Evolutionary conservation across 92 coral and sea anemone species (phyloP).

Genomic region (Actinernus sp.): DNA sequence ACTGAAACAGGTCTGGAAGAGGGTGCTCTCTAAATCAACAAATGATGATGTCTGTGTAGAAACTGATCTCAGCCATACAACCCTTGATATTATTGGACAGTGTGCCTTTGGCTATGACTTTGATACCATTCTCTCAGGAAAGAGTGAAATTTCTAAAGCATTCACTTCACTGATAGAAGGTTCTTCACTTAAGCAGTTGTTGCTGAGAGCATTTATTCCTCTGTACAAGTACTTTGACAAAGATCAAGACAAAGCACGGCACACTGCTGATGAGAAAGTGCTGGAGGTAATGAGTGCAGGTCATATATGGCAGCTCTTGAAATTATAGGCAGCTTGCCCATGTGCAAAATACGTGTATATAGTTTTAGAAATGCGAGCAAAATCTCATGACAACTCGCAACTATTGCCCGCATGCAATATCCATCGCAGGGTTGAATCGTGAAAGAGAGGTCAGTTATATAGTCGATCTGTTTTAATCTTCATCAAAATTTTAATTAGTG

Average conservation of each 20-base stretch:
- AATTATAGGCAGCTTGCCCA: too few species aligned
- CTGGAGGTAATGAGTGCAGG: conserved; percentile 52
- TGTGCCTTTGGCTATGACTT: conserved; percentile 77
- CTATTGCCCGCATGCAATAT: too few species aligned
- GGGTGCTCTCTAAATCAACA: not conserved
- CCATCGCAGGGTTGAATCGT: too few species aligned
- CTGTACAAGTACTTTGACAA: conserved; percentile 53
- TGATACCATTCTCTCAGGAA: conserved; percentile 52
- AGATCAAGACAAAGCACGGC: conserved; percentile 19
- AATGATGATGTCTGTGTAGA: conserved; percentile 20
- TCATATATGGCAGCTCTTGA: too few species aligned
- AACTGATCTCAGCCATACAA: conserved; percentile 37
- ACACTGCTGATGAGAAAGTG: conserved; percentile 45
- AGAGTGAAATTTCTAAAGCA: conserved; percentile 32
- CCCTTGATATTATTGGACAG: conserved; percentile 69
- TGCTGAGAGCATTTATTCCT: conserved; percentile 40
- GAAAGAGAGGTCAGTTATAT: too few species aligned
- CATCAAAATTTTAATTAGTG: too few species aligned
- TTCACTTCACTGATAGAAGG: conserved; percentile 37
- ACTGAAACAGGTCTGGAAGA: not conserved
- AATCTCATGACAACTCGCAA: too few species aligned
- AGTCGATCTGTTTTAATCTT: too few species aligned
- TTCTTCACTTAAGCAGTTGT: conserved; percentile 8
- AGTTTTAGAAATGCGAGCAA: too few species aligned
- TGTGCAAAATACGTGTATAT: too few species aligned